Conservation (phyloP, 53 echinoderm and acorn worm genomes). For the Holothuria leucospilota region DNA sequence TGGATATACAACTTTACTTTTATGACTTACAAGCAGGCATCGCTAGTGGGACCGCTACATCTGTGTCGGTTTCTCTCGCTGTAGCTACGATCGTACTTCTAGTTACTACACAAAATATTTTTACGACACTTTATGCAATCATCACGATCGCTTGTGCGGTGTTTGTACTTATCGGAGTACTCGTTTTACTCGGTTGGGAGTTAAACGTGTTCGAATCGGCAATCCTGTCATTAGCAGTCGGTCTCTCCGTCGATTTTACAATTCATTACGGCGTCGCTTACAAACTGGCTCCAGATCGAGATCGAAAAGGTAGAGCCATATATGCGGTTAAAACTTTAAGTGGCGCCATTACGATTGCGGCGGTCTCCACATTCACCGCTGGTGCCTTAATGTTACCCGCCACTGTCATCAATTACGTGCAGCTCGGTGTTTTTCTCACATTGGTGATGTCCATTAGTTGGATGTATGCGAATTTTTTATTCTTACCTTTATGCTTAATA, state of each 20-base stretch:
- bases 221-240: slow-evolving; percentile 81
- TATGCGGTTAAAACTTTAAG: slow-evolving; percentile 64
- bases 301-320: slow-evolving; percentile 50
- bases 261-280: slow-evolving; percentile 95
- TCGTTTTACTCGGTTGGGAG: slow-evolving; percentile 89
- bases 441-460: slow-evolving; percentile 87
- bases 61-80: slow-evolving; percentile 75
- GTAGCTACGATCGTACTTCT: slow-evolving; percentile 80
- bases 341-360: slow-evolving; percentile 82
- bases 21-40: slow-evolving; percentile 83
- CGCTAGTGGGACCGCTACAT: slow-evolving; percentile 60
- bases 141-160: slow-evolving; percentile 83
- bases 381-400: slow-evolving; percentile 88
- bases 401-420: slow-evolving; percentile 74
- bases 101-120: slow-evolving; percentile 77
- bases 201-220: slow-evolving; percentile 88
- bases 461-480: slow-evolving; percentile 81
- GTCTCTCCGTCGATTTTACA: slow-evolving; percentile 91
- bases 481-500: slow-evolving; percentile 77
- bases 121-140: slow-evolving; percentile 81
- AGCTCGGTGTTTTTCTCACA: slow-evolving; percentile 83
- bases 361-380: slow-evolving; percentile 80
- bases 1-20: slow-evolving; percentile 68
- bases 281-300: slow-evolving; percentile 67
- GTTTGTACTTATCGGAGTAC: slow-evolving; percentile 73